phyloP scores from a whole-genome alignment of 1,140 invertebrate species.

The Reticulitermes speratus region DNA sequence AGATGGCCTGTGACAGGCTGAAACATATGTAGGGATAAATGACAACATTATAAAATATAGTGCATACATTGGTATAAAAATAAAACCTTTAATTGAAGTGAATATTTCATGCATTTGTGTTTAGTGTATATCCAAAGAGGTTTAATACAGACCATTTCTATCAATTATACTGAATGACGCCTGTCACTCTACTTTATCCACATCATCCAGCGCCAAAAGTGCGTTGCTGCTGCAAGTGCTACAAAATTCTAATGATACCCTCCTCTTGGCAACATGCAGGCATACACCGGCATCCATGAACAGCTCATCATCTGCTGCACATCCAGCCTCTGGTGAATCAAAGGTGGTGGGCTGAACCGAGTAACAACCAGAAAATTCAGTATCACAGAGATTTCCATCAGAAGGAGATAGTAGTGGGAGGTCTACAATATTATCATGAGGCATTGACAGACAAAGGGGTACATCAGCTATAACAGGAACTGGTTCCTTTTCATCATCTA shows the following conservation, averaged over 20 bases:
- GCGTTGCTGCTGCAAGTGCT: constrained; percentile 47
- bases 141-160: not conserved
- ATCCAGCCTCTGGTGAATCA: constrained; percentile 33
- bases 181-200: not conserved
- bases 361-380: not conserved
- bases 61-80: no score
- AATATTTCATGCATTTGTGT: not conserved
- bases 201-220: not conserved
- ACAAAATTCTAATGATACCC: constrained; percentile 56
- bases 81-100: no score
- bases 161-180: not conserved
- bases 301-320: constrained; percentile 36
- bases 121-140: not conserved
- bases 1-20: no score
- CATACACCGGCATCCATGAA: constrained; percentile 47
- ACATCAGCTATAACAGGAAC: not conserved
- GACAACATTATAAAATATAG: no score
- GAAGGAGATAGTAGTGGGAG: not conserved
- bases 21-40: no score
- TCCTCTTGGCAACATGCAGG: constrained; percentile 53
- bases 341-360: not conserved
- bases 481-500: constrained; percentile 34
- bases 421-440: not conserved
- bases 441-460: not conserved
- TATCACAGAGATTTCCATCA: not conserved